Conservation (phyloP, 2,888 invertebrate genomes). For the Bellardia bayeri region DNA sequence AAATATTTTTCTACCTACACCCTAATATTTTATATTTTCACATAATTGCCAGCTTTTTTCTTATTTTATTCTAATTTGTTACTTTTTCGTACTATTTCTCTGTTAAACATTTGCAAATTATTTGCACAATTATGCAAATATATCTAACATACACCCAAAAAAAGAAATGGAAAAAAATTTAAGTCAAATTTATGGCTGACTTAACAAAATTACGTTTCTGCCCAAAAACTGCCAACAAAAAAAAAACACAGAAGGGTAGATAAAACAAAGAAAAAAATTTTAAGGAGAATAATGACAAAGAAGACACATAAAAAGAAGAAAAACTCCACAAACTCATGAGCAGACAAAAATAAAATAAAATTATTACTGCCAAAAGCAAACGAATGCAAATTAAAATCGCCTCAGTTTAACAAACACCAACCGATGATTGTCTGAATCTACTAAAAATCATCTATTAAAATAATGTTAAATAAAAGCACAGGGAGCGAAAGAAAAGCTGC, state of each 20-base stretch:
- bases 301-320: constrained; percentile 71
- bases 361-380: constrained; percentile 79
- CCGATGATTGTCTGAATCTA: constrained; percentile 70
- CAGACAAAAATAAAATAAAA: constrained; percentile 71
- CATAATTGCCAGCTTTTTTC: not conserved
- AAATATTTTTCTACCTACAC: not conserved
- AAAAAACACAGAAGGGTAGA: constrained; percentile 57
- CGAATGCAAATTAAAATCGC: constrained; percentile 83
- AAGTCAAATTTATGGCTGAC: constrained; percentile 82
- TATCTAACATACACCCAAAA: constrained; percentile 68
- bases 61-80: constrained; percentile 4
- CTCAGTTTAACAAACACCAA: constrained; percentile 70
- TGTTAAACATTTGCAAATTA: constrained; percentile 69
- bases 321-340: constrained; percentile 74
- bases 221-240: constrained; percentile 36
- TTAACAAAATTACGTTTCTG: constrained; percentile 80
- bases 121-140: constrained; percentile 80
- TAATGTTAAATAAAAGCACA: constrained; percentile 40
- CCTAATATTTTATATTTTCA: not conserved
- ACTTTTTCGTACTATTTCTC: not conserved
- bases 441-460: constrained; percentile 68
- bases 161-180: constrained; percentile 71
- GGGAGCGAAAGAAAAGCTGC: not conserved
- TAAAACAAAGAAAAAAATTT: constrained; percentile 64
- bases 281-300: constrained; percentile 59